These are phyloP conservation scores for Cerastoderma edule DNA, from an alignment of 2,888 invertebrate species.

Conservation along the genomic window DNA sequence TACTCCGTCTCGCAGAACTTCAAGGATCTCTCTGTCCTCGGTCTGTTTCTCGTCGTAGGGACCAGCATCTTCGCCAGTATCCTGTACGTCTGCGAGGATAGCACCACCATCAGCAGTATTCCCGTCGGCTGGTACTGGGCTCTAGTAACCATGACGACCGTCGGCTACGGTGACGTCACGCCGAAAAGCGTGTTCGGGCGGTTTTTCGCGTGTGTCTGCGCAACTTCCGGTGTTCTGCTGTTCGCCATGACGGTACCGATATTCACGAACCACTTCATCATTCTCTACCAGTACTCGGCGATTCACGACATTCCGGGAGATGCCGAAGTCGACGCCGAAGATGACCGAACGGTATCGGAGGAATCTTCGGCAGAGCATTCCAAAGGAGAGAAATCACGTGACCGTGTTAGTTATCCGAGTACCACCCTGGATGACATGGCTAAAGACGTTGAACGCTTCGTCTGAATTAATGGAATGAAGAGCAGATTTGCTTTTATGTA, in stretches of 20 bases:
- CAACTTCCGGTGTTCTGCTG: constrained; percentile 44
- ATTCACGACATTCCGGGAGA: neutral
- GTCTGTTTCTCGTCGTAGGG: constrained; percentile 43
- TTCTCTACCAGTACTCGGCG: constrained; percentile 42
- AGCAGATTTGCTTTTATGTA: too few species aligned
- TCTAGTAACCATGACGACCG: constrained; percentile 53
- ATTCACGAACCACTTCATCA: constrained; percentile 52
- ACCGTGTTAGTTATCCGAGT: too few species aligned
- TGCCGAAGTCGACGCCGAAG: neutral
- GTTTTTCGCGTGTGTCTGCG: constrained; percentile 39
- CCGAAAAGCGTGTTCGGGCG: constrained; percentile 34
- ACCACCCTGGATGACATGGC: too few species aligned
- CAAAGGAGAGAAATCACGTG: too few species aligned
- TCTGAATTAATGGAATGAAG: too few species aligned
- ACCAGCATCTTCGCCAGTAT: constrained; percentile 51
- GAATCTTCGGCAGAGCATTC: too few species aligned
- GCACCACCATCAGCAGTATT: constrained; percentile 34
- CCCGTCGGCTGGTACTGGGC: constrained; percentile 55
- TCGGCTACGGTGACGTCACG: constrained; percentile 54
- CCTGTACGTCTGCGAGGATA: constrained; percentile 44
- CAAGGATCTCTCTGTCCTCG: constrained; percentile 40
- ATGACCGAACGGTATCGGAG: too few species aligned
- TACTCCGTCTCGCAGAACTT: constrained; percentile 44
- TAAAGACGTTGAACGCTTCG: too few species aligned
- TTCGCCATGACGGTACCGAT: constrained; percentile 56